phyloP scores from a whole-genome alignment of 2,888 invertebrate genomes.

The Heliconius erato region DNA sequence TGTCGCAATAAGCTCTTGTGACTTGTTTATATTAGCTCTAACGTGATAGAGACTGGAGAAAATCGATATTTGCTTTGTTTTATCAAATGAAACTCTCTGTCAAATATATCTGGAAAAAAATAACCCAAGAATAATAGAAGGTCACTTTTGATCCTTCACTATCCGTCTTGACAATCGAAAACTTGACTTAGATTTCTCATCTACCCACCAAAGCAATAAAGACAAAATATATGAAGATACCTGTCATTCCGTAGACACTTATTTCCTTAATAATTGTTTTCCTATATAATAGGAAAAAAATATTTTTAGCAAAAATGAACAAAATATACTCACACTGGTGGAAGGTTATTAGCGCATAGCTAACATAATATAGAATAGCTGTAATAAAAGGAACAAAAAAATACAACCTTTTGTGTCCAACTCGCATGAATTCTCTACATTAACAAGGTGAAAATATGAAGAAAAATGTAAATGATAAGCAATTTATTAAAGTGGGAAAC shows the following conservation, averaged over 20 bases:
- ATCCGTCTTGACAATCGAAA: neutral
- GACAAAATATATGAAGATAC: neutral
- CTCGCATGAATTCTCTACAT: neutral
- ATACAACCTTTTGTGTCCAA: neutral
- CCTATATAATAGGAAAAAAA: neutral
- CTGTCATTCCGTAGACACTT: neutral
- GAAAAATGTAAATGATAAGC: neutral
- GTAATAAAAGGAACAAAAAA: slow-evolving; percentile 6
- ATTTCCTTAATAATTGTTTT: neutral
- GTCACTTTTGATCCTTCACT: neutral
- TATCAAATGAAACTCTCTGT: no score
- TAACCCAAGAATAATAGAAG: neutral
- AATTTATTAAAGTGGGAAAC: neutral
- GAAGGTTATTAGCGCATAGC: neutral
- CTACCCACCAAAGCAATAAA: neutral
- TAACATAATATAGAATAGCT: neutral
- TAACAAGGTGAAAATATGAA: neutral
- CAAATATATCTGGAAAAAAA: neutral
- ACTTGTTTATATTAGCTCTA: neutral
- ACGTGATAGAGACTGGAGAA: neutral
- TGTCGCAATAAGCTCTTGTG: neutral
- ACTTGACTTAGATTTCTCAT: neutral
- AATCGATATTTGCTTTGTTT: no score
- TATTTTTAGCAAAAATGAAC: neutral
- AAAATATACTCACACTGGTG: neutral